Conservation (phyloP, 2,888 invertebrate species). For the Uropetala carovei region DNA sequence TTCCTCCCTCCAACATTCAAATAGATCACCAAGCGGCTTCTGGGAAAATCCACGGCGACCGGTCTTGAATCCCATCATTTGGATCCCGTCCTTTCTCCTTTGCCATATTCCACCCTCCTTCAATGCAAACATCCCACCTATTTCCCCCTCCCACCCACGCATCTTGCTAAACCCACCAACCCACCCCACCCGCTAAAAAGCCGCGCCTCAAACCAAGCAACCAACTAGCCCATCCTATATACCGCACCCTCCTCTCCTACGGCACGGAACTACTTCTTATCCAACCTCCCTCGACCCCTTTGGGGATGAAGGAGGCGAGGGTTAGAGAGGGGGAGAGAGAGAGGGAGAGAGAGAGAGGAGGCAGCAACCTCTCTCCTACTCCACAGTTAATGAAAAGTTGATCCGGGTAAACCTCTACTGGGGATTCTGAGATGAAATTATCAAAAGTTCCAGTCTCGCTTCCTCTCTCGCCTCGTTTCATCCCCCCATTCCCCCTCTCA, state of each 20-base stretch:
- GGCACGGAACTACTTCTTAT: not conserved
- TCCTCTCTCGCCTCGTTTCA: not conserved
- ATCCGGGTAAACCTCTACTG: conserved; percentile 64
- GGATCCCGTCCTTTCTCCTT: not conserved
- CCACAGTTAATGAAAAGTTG: conserved; percentile 63
- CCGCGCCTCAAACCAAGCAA: not conserved
- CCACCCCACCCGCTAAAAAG: not conserved
- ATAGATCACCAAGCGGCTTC: not conserved
- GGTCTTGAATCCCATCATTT: not conserved
- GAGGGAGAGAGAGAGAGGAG: not conserved
- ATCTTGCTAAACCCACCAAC: not conserved
- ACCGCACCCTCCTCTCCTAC: not conserved
- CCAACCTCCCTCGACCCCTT: not conserved
- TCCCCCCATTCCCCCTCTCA: not conserved
- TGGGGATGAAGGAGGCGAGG: not conserved
- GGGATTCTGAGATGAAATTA: conserved; percentile 62
- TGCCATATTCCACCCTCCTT: not conserved
- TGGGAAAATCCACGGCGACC: not conserved
- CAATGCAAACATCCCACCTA: conserved; percentile 4
- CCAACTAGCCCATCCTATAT: not conserved
- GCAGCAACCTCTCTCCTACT: conserved; percentile 25
- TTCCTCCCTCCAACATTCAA: not conserved
- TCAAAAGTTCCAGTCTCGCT: conserved; percentile 58
- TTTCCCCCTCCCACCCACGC: not conserved
- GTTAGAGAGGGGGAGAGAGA: not conserved